phyloP scores from a whole-genome alignment of 1,140 invertebrate species.

The Neelides sp. region DNA sequence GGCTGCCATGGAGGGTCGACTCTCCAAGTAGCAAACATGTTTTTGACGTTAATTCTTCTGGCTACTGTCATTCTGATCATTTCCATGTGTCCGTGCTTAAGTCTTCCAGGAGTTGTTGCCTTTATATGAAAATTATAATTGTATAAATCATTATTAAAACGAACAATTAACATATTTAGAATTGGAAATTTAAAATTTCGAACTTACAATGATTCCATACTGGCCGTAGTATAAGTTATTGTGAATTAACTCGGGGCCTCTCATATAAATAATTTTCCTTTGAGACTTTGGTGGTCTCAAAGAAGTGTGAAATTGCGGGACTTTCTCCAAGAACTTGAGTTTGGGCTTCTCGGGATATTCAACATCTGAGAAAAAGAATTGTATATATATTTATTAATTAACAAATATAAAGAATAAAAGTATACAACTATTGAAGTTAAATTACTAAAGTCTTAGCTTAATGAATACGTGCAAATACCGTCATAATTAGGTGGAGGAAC shows the following conservation, averaged over 20 bases:
- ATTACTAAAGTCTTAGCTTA: too few relatives aligned
- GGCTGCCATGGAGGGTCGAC: slow-evolving; percentile 91
- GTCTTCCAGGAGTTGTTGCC: slow-evolving; percentile 68
- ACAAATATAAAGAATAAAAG: too few relatives aligned
- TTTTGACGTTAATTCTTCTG: slow-evolving; percentile 57
- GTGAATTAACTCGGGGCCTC: slow-evolving; percentile 75
- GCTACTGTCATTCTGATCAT: slow-evolving; percentile 65
- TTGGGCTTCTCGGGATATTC: slow-evolving; percentile 57
- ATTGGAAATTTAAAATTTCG: not conserved
- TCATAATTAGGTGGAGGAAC: too few relatives aligned
- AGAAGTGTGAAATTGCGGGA: slow-evolving; percentile 51
- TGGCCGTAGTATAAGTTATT: slow-evolving; percentile 75
- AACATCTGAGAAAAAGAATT: slow-evolving; percentile 44
- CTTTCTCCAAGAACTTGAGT: slow-evolving; percentile 53
- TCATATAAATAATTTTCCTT: slow-evolving; percentile 64
- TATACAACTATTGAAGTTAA: too few relatives aligned
- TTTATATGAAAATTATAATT: slow-evolving; percentile 35
- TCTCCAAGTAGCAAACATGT: slow-evolving; percentile 90
- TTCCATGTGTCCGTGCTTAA: slow-evolving; percentile 71
- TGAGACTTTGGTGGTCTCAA: slow-evolving; percentile 67
- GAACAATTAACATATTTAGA: not conserved
- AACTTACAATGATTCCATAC: slow-evolving; percentile 73
- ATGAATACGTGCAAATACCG: too few relatives aligned
- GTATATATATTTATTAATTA: slow-evolving; percentile 23
- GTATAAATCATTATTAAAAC: not conserved